Evolutionary conservation across 2,888 invertebrate species (phyloP).

Genomic region (Himalopsyche kuldschensis): DNA sequence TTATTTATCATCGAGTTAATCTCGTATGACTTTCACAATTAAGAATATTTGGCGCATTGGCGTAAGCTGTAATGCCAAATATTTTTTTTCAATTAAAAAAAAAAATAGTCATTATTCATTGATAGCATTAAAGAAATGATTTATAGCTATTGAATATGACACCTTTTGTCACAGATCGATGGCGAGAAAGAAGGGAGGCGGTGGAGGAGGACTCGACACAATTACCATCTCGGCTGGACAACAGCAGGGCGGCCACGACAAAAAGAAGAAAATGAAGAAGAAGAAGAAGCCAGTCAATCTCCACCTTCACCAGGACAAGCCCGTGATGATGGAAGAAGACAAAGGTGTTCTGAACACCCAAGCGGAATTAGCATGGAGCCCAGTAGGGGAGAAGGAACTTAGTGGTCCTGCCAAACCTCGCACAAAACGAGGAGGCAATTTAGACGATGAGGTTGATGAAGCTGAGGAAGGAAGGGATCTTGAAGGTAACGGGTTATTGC

Average conservation of each 20-base stretch:
- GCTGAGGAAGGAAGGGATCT: conserved; percentile 16
- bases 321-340: conserved; percentile 44
- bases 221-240: conserved; percentile 51
- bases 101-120: too few species aligned
- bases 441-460: background rate
- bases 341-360: conserved; percentile 49
- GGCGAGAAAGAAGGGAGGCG: conserved; percentile 42
- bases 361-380: background rate
- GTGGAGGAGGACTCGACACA: conserved; percentile 49
- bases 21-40: too few species aligned
- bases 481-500: conserved; percentile 31
- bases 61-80: too few species aligned
- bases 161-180: conserved; percentile 32
- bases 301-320: conserved; percentile 50
- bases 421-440: conserved; percentile 32
- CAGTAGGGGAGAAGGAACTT: conserved; percentile 25
- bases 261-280: conserved; percentile 52
- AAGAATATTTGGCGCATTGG: too few species aligned
- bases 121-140: background rate
- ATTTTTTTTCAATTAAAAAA: too few species aligned
- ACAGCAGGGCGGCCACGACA: conserved; percentile 51
- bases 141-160: too few species aligned
- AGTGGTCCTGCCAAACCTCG: conserved; percentile 32
- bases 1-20: too few species aligned
- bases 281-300: conserved; percentile 47